phyloP scores from a whole-genome alignment of 2,888 invertebrate genomes.

The Erpobdella octoculata region DNA sequence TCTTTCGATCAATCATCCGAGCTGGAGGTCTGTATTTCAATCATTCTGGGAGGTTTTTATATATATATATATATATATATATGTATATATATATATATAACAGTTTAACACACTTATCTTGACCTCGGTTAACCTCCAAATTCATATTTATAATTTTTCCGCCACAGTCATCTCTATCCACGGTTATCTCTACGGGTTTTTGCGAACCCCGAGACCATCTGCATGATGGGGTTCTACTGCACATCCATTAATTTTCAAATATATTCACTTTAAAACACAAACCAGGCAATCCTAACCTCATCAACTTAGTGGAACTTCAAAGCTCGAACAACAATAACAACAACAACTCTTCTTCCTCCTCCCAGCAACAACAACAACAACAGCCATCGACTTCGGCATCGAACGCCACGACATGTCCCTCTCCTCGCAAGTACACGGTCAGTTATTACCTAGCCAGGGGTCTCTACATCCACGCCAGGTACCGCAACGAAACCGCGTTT shows the following conservation, averaged over 20 bases:
- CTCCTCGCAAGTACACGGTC: constrained; percentile 34
- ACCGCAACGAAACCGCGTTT: constrained; percentile 36
- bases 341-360: not conserved
- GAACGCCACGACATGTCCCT: not conserved
- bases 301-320: constrained; percentile 36
- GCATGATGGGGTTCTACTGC: no score
- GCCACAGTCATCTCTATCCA: no score
- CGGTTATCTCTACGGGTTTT: no score
- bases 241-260: no score
- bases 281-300: constrained; percentile 34
- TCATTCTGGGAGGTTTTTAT: no score
- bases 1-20: constrained; percentile 35
- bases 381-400: not conserved
- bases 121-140: no score
- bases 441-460: constrained; percentile 38
- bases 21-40: constrained; percentile 36
- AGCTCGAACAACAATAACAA: constrained; percentile 6
- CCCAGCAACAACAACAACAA: constrained; percentile 3
- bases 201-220: no score
- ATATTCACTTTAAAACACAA: no score
- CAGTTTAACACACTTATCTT: no score
- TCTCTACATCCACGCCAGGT: constrained; percentile 38
- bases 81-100: no score
- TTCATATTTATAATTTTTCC: no score
- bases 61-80: no score